Evolutionary conservation across 2,888 invertebrate genomes (phyloP).

Genomic region (Philhelius pedissequus): DNA sequence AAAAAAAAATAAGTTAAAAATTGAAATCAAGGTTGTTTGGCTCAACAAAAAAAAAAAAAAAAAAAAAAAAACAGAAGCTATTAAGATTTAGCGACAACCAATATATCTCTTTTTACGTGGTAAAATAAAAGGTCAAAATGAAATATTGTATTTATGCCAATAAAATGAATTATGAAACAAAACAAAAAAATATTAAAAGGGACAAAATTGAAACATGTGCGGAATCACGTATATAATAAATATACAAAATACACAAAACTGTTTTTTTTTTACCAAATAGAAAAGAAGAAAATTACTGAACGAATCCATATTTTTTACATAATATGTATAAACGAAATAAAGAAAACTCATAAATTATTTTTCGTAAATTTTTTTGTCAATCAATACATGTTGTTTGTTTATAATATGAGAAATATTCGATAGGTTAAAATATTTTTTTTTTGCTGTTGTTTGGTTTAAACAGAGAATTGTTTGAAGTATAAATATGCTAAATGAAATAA

Average conservation of each 20-base stretch:
- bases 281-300: constrained; percentile 65
- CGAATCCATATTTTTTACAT: constrained; percentile 46
- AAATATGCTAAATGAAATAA: constrained; percentile 55
- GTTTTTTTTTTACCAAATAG: constrained; percentile 52
- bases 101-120: neutral
- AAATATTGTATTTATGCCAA: constrained; percentile 44
- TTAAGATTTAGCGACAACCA: constrained; percentile 8
- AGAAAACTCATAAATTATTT: constrained; percentile 67
- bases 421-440: constrained; percentile 45
- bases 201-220: constrained; percentile 62
- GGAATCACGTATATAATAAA: constrained; percentile 49
- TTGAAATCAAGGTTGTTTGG: neutral
- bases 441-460: constrained; percentile 20
- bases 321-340: constrained; percentile 53
- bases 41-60: neutral
- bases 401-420: constrained; percentile 65
- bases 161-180: constrained; percentile 27
- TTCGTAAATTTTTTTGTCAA: constrained; percentile 54
- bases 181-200: constrained; percentile 29
- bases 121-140: neutral
- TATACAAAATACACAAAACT: constrained; percentile 59
- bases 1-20: neutral
- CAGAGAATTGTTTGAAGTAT: constrained; percentile 42
- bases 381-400: constrained; percentile 50
- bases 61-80: neutral